phyloP scores from a whole-genome alignment of 2,888 invertebrate genomes.

The Heliconius cydno region DNA sequence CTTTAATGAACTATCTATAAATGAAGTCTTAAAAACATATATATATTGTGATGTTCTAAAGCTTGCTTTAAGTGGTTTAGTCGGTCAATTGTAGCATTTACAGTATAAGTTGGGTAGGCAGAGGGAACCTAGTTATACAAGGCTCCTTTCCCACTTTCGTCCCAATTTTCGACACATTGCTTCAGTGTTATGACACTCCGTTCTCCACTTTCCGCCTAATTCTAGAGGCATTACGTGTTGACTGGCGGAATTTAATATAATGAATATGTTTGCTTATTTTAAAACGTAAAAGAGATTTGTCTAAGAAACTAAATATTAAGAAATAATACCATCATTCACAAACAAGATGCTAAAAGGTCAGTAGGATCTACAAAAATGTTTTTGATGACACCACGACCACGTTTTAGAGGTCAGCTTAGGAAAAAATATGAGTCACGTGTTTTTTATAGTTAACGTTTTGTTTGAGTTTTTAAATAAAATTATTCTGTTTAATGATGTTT shows the following conservation, averaged over 20 bases:
- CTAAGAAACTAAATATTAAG: background rate
- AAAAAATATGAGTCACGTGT: constrained; percentile 12
- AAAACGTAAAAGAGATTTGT: background rate
- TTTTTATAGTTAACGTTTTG: constrained; percentile 9
- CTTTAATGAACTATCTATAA: background rate
- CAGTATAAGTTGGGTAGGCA: too few relatives aligned
- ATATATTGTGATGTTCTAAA: background rate
- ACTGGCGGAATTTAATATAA: too few relatives aligned
- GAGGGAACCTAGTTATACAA: too few relatives aligned
- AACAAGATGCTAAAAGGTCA: constrained; percentile 11
- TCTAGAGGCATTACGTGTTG: too few relatives aligned
- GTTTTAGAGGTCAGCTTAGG: constrained; percentile 16
- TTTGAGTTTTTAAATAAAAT: background rate
- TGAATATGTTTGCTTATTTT: too few relatives aligned
- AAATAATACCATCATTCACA: constrained; percentile 8
- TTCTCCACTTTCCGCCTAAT: too few relatives aligned
- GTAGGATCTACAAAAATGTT: background rate
- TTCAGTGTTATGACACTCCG: too few relatives aligned
- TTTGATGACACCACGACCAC: constrained; percentile 17
- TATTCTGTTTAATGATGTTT: background rate
- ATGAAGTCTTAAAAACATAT: background rate
- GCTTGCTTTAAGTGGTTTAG: background rate
- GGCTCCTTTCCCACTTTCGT: too few relatives aligned
- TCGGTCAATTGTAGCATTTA: background rate
- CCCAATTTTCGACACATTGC: too few relatives aligned